Evolutionary conservation across 1,140 invertebrate genomes (phyloP), one percentile per base, ranked within the genome.

Genomic region (Aphelenchoides besseyi): DNA sequence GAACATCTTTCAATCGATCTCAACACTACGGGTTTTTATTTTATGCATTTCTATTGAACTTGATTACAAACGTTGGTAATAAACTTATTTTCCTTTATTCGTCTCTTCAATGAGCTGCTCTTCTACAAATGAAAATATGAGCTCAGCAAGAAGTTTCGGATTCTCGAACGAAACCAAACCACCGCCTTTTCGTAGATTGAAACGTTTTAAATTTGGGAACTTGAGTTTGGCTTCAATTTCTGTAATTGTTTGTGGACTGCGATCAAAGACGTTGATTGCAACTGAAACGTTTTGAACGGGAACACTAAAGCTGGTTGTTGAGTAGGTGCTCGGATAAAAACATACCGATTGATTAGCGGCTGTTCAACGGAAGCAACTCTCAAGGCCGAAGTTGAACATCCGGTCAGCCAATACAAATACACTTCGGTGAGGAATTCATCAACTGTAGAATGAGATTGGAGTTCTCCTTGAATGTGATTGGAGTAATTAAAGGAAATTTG

Each of bases 351-450:
- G 41, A 48, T 48, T 12, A 23, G 12, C 41, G 41, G 41, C 41
- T 48, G 41, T 48, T 23, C 23, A 23, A 12, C 41, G 41, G 41
- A 12, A 23, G 41, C 41, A 53, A 61, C 16, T 18, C 57, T 12
- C 57, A 72, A n/a, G 1, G 64, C 63, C n/a, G 57, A 70, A 35
- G 64, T 70, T n/a, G 66, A 54, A 32, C 57, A 70, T 18, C 61
- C 72, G 5, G 72, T 80, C n/a, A 71, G 54, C 78, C 76, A 79
- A 37, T 80, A 79, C n/a, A 77, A 54, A 52, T 78, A 63, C 32
- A 75, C 72, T 66, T 77, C 69, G 5, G 76, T 77, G 12, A 79
- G n/a, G 2, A 77, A 53, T 35, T 77, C 76, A 67, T 77, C 76
- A 1, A 77, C 57, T 12, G 76, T 77, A 71, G 68, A n/a, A 54